Evolutionary conservation across 2,797 vertebrate species (phyloP), one percentile per base, ranked within the genome.

Genomic region (Helicolenus hilgendorfi): DNA sequence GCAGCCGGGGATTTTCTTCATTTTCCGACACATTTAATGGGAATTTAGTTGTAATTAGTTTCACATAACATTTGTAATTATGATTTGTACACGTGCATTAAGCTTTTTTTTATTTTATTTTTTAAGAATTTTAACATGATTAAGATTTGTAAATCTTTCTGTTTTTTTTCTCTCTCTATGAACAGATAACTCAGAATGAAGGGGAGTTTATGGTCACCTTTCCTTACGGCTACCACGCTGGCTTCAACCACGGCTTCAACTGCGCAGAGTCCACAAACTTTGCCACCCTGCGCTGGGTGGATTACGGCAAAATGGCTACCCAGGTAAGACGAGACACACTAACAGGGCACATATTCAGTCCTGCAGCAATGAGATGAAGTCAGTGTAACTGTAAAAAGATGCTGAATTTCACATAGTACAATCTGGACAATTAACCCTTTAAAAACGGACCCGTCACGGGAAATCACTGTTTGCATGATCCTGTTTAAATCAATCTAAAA

Each of bases 151-250:
- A 9, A 56, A 11, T 29, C 3, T 3, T 10, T 33, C 18, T 35
- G 5, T 33, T 0, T 6, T 64, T 2, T 9, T 1, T 11, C 2
- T 5, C 5, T 67, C 41, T 80, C 1, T 83, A 0, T 86, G 24
- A 88, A 4, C 96, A 99, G 99, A 98, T 99, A 90, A 99, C 99
- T 4, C 99, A 99, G 91, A 98, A 99, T 27, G 98, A 98, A 0
- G 99, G 99, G 0, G 99, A 99, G 92, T 99, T 99, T n/a, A 99
- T 99, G 98, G 90, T 99, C 83, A 99, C 99, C 0, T 99, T 99
- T 78, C 99, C 99, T 1, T 99, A 99, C 0, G 99, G 99, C 38
- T 99, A 99, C 95, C 99, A 99, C 0, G 99, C 99, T 0, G 99
- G 99, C 53, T 99, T 99, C 96, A 99, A 99, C 58, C 99, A 99